phyloP scores from a whole-genome alignment of 1,140 invertebrate species.

The Cotesia typhae region DNA sequence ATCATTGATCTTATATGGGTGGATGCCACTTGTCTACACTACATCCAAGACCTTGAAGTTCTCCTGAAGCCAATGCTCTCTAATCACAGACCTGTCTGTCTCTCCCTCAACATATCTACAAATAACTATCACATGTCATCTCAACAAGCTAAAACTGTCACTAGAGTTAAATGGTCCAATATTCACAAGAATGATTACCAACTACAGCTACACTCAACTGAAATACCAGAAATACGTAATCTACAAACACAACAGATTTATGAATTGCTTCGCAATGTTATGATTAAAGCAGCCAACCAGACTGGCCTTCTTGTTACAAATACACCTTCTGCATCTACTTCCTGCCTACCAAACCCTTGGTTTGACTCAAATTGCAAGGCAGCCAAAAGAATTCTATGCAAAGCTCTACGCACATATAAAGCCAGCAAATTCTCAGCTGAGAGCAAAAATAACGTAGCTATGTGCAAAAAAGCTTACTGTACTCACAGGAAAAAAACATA shows the following conservation, averaged over 20 bases:
- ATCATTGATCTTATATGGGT: conserved; percentile 24
- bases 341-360: neutral
- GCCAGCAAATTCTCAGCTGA: conserved; percentile 2
- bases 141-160: neutral
- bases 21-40: conserved; percentile 13
- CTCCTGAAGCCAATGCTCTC: neutral
- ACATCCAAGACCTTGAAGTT: neutral
- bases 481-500: too few relatives aligned
- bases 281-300: neutral
- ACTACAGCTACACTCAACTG: neutral
- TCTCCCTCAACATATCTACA: conserved; percentile 8
- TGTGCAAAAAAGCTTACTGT: neutral
- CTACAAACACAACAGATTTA: neutral
- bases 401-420: neutral
- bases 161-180: neutral
- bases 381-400: conserved; percentile 3
- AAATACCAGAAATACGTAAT: neutral
- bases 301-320: neutral
- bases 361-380: conserved; percentile 5
- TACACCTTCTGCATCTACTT: neutral
- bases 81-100: conserved; percentile 21
- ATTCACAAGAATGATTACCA: neutral
- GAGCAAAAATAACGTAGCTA: neutral
- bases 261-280: neutral
- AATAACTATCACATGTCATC: neutral